Evolutionary conservation across 2,797 vertebrate species (phyloP), one percentile per base, ranked within the genome.

Genomic region (Danio albolineatus): DNA sequence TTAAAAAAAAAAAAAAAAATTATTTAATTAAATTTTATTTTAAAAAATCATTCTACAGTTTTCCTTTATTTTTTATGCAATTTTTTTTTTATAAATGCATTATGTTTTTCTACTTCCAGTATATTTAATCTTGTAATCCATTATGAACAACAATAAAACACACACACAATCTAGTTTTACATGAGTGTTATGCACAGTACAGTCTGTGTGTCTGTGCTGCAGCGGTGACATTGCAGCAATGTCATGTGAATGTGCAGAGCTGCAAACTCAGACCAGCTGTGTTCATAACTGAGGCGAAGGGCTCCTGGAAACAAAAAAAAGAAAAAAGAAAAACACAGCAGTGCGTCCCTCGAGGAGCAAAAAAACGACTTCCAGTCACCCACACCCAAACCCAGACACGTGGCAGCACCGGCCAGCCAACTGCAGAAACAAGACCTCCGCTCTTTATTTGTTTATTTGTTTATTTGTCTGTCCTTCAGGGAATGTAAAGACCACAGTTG

Each of bases 391-490:
- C 71, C 65, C 39, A 67, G 82, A 82, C 85, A 88, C 79, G 48
- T 87, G 85, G 82, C 84, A 67, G 71, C 38, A n/a, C 76, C 21
- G 64, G 73, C 83, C 81, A 70, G 51, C 59, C 6, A 64, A 39
- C 51, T 82, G 79, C 65, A 82, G 85, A 88, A 87, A 86, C 76
- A 75, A 86, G 73, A 74, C 79, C 73, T 81, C 74, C 46, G n/a
- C 71, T 83, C 59, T 80, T 78, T 85, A 51, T 83, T 87, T 87
- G 76, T 78, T 89, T n/a, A n/a, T n/a, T n/a, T n/a, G n/a, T n/a
- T n/a, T n/a, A n/a, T 88, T 79, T 21, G 82, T 74, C 39, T 64
- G 64, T 75, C 16, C 72, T 59, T 76, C 41, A 69, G 66, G 85
- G 85, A 85, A 82, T 65, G 39, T n/a, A 21, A 62, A 66, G 78